A percentile compares a stretch with the other conserved stretches of the same genome.
Conservation (phyloP, 2,888 invertebrate genomes). For the Cybosia mesomella region DNA sequence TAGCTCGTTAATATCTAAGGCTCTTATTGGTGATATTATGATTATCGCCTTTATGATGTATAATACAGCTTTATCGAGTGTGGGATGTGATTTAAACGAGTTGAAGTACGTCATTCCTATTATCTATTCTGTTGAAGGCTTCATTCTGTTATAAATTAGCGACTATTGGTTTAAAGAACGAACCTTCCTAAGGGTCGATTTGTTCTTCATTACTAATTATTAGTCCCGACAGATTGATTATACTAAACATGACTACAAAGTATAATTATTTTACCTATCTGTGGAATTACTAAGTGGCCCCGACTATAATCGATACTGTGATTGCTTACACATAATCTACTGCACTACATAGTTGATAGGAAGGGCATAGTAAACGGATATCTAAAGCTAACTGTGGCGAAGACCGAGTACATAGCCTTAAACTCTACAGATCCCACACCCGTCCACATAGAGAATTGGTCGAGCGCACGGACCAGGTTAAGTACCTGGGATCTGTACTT, state of each 20-base stretch:
- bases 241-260: no score
- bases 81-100: conserved; percentile 27
- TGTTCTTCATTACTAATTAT: no score
- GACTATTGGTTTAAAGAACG: no score
- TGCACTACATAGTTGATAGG: background rate
- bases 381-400: no score
- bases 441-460: no score
- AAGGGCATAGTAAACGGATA: background rate
- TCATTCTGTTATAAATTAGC: no score
- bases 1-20: conserved; percentile 42
- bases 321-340: background rate
- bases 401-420: no score
- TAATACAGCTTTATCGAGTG: conserved; percentile 34
- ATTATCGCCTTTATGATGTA: conserved; percentile 33
- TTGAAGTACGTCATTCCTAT: conserved; percentile 3
- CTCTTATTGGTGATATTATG: conserved; percentile 23
- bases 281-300: background rate
- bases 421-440: no score
- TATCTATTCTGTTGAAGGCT: background rate
- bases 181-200: no score
- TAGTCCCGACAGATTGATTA: no score
- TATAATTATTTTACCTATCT: background rate
- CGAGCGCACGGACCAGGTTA: no score
- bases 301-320: background rate
- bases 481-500: no score